Evolutionary conservation across 1,140 invertebrate species (phyloP).

Genomic region (Micrasema longulum): DNA sequence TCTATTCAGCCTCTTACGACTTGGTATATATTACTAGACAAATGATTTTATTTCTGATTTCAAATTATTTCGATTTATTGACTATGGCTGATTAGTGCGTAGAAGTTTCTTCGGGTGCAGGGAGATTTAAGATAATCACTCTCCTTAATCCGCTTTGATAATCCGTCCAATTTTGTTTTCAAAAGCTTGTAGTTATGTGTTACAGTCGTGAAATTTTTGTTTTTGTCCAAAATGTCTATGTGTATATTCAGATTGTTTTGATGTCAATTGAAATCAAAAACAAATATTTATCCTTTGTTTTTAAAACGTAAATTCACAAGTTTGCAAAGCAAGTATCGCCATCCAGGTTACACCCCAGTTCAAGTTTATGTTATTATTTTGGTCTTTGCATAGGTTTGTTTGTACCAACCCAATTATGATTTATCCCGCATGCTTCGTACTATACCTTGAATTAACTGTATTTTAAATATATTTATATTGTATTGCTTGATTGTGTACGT

Average conservation of each 20-base stretch:
- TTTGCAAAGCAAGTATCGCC: conserved; percentile 49
- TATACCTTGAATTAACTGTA: too few species aligned
- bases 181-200: conserved; percentile 55
- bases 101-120: conserved; percentile 3
- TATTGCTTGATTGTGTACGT: too few species aligned
- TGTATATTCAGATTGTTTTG: conserved; percentile 45
- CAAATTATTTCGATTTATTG: too few species aligned
- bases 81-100: conserved; percentile 13
- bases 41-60: too few species aligned
- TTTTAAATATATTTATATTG: too few species aligned
- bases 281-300: too few species aligned
- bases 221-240: conserved; percentile 52
- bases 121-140: conserved; percentile 3
- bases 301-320: conserved; percentile 11
- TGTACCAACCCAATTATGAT: too few species aligned
- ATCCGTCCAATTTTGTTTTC: conserved; percentile 49
- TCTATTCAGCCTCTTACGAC: neutral
- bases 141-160: conserved; percentile 35
- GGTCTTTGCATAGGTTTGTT: too few species aligned
- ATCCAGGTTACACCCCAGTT: conserved; percentile 52
- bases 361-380: too few species aligned
- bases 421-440: too few species aligned
- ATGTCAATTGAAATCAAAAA: conserved; percentile 33
- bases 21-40: neutral
- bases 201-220: conserved; percentile 52